Evolutionary conservation across 2,113 vertebrate species (phyloP).

Genomic region (Oryzias curvinotus): DNA sequence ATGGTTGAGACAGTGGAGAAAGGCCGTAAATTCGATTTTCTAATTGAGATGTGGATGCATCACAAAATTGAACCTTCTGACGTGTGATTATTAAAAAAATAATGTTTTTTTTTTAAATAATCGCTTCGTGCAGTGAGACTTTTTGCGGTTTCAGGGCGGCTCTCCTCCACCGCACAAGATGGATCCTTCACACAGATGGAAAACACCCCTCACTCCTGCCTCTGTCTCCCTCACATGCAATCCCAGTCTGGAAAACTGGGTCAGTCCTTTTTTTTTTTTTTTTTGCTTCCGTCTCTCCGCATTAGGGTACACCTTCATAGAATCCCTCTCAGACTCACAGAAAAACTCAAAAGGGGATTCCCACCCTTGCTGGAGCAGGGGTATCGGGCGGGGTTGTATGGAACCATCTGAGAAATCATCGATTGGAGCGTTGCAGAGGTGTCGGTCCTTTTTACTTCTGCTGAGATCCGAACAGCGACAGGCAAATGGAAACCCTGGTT

Average conservation of each 20-base stretch:
- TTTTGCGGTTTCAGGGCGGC: constrained; percentile 21
- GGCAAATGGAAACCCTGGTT: background rate
- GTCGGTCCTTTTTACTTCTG: background rate
- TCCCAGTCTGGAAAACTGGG: constrained; percentile 46
- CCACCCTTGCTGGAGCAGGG: constrained; percentile 23
- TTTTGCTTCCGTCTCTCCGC: constrained; percentile 29
- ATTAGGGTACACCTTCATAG: constrained; percentile 43
- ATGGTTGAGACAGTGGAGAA: too few relatives aligned
- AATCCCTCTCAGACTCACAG: constrained; percentile 17
- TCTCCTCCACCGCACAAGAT: constrained; percentile 59
- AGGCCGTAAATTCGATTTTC: too few relatives aligned
- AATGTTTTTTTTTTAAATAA: too few relatives aligned
- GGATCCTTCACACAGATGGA: constrained; percentile 60
- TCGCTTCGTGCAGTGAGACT: constrained; percentile 13
- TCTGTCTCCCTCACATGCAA: constrained; percentile 3
- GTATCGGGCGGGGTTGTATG: constrained; percentile 37
- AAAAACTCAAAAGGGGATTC: constrained; percentile 61
- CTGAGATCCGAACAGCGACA: background rate
- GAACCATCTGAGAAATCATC: constrained; percentile 17
- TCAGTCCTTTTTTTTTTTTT: constrained; percentile 31
- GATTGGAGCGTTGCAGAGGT: background rate
- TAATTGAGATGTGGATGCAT: too few relatives aligned
- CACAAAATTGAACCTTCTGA: too few relatives aligned
- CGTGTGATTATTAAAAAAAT: too few relatives aligned
- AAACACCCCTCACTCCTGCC: constrained; percentile 56